Evolutionary conservation across 2,797 vertebrate species (phyloP), one percentile per base, ranked within the genome.

Genomic region (Anas bernieri): DNA sequence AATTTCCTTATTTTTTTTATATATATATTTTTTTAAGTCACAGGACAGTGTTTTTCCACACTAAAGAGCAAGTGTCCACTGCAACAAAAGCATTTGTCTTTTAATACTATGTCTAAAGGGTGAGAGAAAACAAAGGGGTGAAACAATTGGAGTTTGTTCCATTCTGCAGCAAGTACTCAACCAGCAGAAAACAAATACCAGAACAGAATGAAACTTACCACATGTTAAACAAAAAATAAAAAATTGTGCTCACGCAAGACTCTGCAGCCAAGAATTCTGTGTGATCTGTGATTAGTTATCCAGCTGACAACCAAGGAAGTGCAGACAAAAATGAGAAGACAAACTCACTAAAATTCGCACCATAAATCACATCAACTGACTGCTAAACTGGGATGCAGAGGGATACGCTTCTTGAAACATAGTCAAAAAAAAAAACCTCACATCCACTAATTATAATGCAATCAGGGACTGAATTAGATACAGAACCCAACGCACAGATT

Each of bases 101-200:
- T 79, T 88, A 76, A 55, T 52, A 88, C 12, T 39, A 91, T 11
- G 46, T 11, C 59, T 55, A 82, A 68, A 13, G 26, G 45, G 37
- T 76, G 37, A 63, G 26, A 84, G 39, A 75, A 86, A 82, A 84
- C 7, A 41, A 50, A 88, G 35, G 80, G 50, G 80, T 23, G 10
- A 87, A 93, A 52, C 25, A 77, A 77, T 28, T 58, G 30, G 41
- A 86, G 83, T 5, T 62, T 5, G 46, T 75, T 91, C 88, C 48
- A 41, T 72, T 72, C 73, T 62, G 58, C 50, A 92, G 66, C 56
- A 75, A 68, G 43, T 30, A 77, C 25, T 23, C 68, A 70, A 39
- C 28, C 35, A 39, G 35, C 8, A 39, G 35, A 37, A 89, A 96
- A 70, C 15, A 17, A 86, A 62, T 50, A 78, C 3, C 18, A 58